Percentiles rank a stretch among this genome's conserved stretches.
Conservation (phyloP, 2,888 invertebrate species). For the Lymantria monacha region DNA sequence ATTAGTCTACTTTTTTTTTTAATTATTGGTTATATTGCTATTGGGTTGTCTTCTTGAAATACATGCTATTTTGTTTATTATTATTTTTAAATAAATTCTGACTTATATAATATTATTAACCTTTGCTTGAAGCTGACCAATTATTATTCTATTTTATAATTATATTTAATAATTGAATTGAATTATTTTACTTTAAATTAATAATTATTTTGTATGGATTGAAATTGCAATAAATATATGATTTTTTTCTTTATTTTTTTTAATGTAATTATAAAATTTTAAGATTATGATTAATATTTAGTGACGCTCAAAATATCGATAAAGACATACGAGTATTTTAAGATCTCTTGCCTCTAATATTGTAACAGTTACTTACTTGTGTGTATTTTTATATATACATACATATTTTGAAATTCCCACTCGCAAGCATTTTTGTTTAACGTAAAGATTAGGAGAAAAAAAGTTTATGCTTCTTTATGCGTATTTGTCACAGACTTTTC, state of each 20-base stretch:
- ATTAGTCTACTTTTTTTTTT: too few relatives aligned
- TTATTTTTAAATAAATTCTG: background rate
- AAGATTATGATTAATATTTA: conserved; percentile 39
- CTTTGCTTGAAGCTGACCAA: conserved; percentile 36
- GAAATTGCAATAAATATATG: conserved; percentile 44
- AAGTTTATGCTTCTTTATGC: too few relatives aligned
- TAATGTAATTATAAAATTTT: conserved; percentile 26
- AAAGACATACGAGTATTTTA: conserved; percentile 42
- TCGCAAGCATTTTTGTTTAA: too few relatives aligned
- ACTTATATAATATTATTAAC: conserved; percentile 2
- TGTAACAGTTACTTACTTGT: conserved; percentile 23
- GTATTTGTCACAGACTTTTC: too few relatives aligned
- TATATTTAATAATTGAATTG: conserved; percentile 25
- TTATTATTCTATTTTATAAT: conserved; percentile 19
- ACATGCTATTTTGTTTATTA: too few relatives aligned
- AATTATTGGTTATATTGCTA: too few relatives aligned
- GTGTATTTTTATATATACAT: conserved; percentile 18
- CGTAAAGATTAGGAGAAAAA: too few relatives aligned
- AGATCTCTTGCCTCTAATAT: conserved; percentile 40
- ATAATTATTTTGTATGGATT: conserved; percentile 40
- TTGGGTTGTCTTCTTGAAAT: too few relatives aligned
- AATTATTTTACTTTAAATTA: conserved; percentile 24
- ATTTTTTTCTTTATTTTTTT: conserved; percentile 35
- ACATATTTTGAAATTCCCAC: background rate
- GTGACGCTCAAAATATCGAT: conserved; percentile 61